phyloP scores from a whole-genome alignment of 2,797 vertebrate species.

The Aselliscus stoliczkanus region DNA sequence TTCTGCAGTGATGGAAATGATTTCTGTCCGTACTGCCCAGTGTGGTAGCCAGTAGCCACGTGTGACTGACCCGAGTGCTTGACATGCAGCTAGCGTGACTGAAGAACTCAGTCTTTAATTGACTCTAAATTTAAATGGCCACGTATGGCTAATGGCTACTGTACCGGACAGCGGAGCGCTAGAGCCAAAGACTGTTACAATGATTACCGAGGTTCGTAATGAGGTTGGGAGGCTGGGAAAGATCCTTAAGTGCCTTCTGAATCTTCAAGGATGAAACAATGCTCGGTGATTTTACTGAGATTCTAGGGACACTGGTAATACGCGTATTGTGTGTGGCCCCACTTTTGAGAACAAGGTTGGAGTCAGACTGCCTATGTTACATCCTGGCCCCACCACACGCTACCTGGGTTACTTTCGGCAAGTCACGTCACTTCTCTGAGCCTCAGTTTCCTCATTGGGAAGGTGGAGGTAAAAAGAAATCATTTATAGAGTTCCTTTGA shows the following conservation, averaged over 20 bases:
- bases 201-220: not conserved
- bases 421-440: not conserved
- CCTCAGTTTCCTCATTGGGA: not conserved
- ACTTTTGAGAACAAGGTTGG: not conserved
- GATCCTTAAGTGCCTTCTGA: not conserved
- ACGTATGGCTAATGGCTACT: not conserved
- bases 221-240: not conserved
- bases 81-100: not conserved
- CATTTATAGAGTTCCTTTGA: not conserved
- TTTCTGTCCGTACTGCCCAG: not conserved
- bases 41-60: fast-evolving
- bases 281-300: not conserved
- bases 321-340: fast-evolving
- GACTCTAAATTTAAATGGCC: not conserved
- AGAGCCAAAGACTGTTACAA: not conserved
- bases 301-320: not conserved
- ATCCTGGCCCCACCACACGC: not conserved
- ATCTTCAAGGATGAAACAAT: fast-evolving
- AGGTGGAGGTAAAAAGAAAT: not conserved
- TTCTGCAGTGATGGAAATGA: too few relatives aligned
- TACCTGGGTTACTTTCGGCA: not conserved
- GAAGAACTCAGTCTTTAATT: not conserved
- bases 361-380: not conserved
- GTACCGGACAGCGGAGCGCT: fast-evolving
- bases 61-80: not conserved